Base-by-base conservation (phyloP, 2,888 invertebrate species). In the Alsophila aescularia region DNA sequence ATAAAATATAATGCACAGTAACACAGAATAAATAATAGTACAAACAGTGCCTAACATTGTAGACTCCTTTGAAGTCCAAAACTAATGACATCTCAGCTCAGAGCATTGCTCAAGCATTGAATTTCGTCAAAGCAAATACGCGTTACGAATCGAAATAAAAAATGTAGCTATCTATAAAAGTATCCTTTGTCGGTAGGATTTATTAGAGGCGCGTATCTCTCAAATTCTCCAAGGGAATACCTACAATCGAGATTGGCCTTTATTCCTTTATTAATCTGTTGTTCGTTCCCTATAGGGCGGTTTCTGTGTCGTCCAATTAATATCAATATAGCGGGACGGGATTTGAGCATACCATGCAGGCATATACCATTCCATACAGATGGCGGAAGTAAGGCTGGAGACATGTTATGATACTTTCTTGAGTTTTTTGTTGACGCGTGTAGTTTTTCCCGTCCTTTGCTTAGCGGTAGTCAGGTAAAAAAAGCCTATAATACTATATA, bases 211-310 rank as follows among this genome's bases (percentile, higher is more conserved):
- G 64, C 69, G 68, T 69, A 73, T 73, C 70, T 71, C 66, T 73
- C 69, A 68, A 75, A 77, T 66, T 77, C 77, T 80, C 84, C 82
- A 83, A 81, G 77, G 77, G 78, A 77, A 83, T 83, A 79, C 78
- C 74, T 77, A 72, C 79, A 78, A 80, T 77, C 71, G 73, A 68
- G 67, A 71, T 68, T 64, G 70, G 72, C 75, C 73, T 77, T 77
- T 78, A 81, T 85, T 84, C 75, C 73, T 78, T 77, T 79, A 81
- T 86, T 84, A 83, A 81, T 83, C 75, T 79, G 77, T 79, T 79
- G 77, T 79, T 77, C 72, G 75, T 78, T 80, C 72, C 73, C 68
- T 66, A 70, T 60, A 67, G 74, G 70, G 67, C 69, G 69, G 69
- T 72, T 67, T 74, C 72, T 75, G 71, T 78, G 77, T 78, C 75